Evolutionary conservation across 2,888 invertebrate species (phyloP).

Genomic region (Strigamia transsilvanica): DNA sequence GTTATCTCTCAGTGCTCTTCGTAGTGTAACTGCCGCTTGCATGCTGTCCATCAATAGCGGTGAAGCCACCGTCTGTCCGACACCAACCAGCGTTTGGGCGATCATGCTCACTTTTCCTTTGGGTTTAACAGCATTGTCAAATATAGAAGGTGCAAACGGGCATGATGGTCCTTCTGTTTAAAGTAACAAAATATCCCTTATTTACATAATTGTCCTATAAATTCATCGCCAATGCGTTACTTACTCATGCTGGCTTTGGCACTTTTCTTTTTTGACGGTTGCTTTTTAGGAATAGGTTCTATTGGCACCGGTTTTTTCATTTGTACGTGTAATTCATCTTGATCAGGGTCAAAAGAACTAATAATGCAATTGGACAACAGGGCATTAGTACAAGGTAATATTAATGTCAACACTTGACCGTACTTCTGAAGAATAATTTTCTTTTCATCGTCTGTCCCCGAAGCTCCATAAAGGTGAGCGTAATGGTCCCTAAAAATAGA

Average conservation of each 20-base stretch:
- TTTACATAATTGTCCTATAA: background rate
- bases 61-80: constrained; percentile 53
- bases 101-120: constrained; percentile 54
- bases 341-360: constrained; percentile 1
- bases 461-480: constrained; percentile 60
- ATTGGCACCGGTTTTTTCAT: background rate
- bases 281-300: constrained; percentile 3
- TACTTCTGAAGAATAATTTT: constrained; percentile 57
- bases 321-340: constrained; percentile 9
- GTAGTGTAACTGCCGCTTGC: constrained; percentile 55
- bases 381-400: background rate
- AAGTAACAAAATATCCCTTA: background rate
- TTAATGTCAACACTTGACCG: background rate
- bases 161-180: constrained; percentile 28
- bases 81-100: constrained; percentile 52
- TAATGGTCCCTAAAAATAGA: constrained; percentile 59
- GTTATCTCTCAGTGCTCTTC: constrained; percentile 59
- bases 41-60: constrained; percentile 53
- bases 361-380: background rate
- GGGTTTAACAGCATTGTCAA: constrained; percentile 52
- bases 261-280: constrained; percentile 1
- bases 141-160: constrained; percentile 23
- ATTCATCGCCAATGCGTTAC: background rate
- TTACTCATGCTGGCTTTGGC: constrained; percentile 14
- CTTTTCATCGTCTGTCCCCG: constrained; percentile 59